Evolutionary conservation across 2,888 invertebrate genomes (phyloP), one percentile per base, ranked within the genome.

Genomic region (Drosophila emarginata): DNA sequence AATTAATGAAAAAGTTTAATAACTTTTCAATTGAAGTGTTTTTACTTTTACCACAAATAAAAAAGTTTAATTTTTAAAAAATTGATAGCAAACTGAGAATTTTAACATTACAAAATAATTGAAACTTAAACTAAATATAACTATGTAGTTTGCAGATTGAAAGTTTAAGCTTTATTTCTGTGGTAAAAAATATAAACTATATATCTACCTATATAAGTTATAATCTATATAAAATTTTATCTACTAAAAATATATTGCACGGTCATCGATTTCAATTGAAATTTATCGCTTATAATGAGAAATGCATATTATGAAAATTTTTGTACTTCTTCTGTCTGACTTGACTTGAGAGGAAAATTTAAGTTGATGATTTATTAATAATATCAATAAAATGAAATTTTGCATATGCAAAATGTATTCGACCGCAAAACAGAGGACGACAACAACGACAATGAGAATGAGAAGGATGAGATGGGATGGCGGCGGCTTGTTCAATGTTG

Each of bases 331-430:
- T 68, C 45, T 57, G 61, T 36, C 37, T 54, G 54, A 51, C 32
- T 50, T 50, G 39, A 53, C 67, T 59, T 57, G 54, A 56, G 62
- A 56, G 64, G 54, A 70, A 74, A 56, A 70, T 72, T 74, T 67
- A 76, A 83, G 77, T 79, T 80, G 70, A 75, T 79, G 26, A 70
- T 72, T 72, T 87, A 86, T 87, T 87, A 87, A 86, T 82, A 82
- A 82, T 81, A 82, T 85, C 80, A 87, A 87, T 87, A 82, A 87
- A 75, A 75, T 70, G 67, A 61, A 84, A 82, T 70, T 53, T 69
- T 56, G 71, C 61, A 81, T 74, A 71, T 45, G 83, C 86, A 83
- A 64, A 82, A 77, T 85, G 67, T 66, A 64, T 76, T 83, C 66
- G 40, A 61, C 57, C 58, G 61, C 64, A 74, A 54, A 57, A 52